Evolutionary conservation across 2,888 invertebrate species (phyloP), one percentile per base, ranked within the genome.

Genomic region (Parnassius glacialis): DNA sequence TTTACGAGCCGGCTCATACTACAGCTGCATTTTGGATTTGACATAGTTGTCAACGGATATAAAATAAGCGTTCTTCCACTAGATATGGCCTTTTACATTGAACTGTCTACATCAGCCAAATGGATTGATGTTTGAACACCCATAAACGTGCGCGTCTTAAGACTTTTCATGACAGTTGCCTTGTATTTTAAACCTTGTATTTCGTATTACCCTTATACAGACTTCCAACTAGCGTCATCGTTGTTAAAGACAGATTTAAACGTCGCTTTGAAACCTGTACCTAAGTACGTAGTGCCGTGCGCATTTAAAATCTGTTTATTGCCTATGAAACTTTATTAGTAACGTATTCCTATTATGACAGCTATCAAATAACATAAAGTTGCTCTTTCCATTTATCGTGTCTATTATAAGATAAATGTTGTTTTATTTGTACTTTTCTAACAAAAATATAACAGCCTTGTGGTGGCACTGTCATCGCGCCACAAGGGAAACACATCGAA

Each of bases 91-190:
- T 13, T 34, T 61, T 44, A 45, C 34, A 52, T 57, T 47, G 48
- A 55, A 55, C 43, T 60, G 60, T 51, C 44, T n/a, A 48, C 60
- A 60, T 60, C 44, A 60, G 55, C 55, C 54, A 16, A 55, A 13
- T 34, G 10, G 50, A 60, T 60, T 43, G 54, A 60, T 50, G 25
- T 25, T 13, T 10, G n/a, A 2, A 55, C 43, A 25, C 48, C n/a
- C 50, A 55, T 47, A 56, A 47, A 48, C 10, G 25, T 34, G 5
- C 10, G 55, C 43, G 25, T 55, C 50, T 55, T 54, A 50, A 34
- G 54, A 55, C 25, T 44, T 20, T 41, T 42, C 48, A 50, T 50
- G 50, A 55, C 50, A 44, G 53, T 20, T 59, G 42, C 9, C 50
- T n/a, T 20, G 3, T 43, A 55, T 60, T 50, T n/a, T 25, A 7